A percentile compares a stretch with the other conserved stretches of the same genome.
These are phyloP conservation scores for Siniperca knerii DNA, from an alignment of 2,113 vertebrate species.

Conservation along the genomic window DNA sequence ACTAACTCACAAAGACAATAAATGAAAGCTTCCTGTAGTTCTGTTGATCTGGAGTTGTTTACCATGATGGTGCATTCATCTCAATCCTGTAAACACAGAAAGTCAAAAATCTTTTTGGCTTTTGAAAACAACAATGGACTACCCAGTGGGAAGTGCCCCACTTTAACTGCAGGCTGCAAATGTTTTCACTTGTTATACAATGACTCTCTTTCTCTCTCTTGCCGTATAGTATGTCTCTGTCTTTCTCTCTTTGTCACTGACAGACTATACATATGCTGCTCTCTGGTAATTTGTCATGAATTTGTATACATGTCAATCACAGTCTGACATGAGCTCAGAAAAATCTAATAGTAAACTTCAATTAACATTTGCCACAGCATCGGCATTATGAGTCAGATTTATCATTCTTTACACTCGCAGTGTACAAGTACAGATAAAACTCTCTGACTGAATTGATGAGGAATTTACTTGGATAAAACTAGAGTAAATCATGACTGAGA, in stretches of 20 bases:
- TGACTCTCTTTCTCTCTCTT: slow-evolving; percentile 7
- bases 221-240: neutral
- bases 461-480: neutral
- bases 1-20: neutral
- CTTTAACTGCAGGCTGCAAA: slow-evolving; percentile 43
- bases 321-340: neutral
- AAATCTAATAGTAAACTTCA: neutral
- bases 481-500: neutral
- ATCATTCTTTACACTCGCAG: neutral
- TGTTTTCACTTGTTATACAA: slow-evolving; percentile 30
- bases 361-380: neutral
- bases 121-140: slow-evolving; percentile 46
- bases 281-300: slow-evolving; percentile 35
- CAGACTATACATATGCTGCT: neutral
- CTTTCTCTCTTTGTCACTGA: slow-evolving; percentile 27
- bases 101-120: slow-evolving; percentile 37
- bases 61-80: neutral
- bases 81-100: slow-evolving; percentile 4
- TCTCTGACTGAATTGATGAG: neutral
- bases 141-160: slow-evolving; percentile 60
- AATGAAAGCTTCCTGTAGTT: neutral
- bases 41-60: slow-evolving; percentile 9
- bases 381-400: neutral
- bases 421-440: neutral
- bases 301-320: slow-evolving; percentile 40